phyloP scores from a whole-genome alignment of 2,888 invertebrate species.

The Drosophila tanythrix region DNA sequence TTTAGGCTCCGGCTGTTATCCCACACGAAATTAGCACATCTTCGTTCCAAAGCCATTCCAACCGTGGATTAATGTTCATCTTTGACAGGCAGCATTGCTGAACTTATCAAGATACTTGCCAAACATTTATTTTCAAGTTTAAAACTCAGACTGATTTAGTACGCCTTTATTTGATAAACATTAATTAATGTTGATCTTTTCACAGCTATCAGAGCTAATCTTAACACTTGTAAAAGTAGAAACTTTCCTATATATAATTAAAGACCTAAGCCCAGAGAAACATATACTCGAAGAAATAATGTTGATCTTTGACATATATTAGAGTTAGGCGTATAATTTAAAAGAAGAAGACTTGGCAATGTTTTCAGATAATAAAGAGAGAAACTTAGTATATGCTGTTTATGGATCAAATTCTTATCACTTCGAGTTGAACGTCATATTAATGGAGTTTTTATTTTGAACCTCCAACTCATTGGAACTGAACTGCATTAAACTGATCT shows the following conservation, averaged over 20 bases:
- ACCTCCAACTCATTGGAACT: not conserved
- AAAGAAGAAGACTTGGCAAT: not conserved
- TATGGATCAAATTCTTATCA: not conserved
- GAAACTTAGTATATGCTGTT: not conserved
- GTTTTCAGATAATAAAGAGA: not conserved
- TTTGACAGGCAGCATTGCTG: not conserved
- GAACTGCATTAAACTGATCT: not conserved
- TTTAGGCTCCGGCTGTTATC: conserved; percentile 4
- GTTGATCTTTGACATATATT: not conserved
- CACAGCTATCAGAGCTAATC: not conserved
- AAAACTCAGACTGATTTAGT: not conserved
- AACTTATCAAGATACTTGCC: not conserved
- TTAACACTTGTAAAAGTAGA: not conserved
- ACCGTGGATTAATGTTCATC: conserved; percentile 6
- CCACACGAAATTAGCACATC: conserved; percentile 3
- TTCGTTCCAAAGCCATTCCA: not conserved
- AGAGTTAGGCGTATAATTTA: too few relatives aligned
- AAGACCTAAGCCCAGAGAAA: not conserved
- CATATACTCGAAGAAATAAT: not conserved
- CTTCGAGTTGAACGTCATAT: not conserved
- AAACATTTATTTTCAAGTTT: not conserved
- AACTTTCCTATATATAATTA: not conserved
- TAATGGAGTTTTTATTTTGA: not conserved
- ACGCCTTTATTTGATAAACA: not conserved
- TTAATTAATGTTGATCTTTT: not conserved